A percentile compares a stretch with the other conserved stretches of the same genome.
phyloP scores from a whole-genome alignment of 1,140 invertebrate genomes.

The Eriosoma lanigerum region DNA sequence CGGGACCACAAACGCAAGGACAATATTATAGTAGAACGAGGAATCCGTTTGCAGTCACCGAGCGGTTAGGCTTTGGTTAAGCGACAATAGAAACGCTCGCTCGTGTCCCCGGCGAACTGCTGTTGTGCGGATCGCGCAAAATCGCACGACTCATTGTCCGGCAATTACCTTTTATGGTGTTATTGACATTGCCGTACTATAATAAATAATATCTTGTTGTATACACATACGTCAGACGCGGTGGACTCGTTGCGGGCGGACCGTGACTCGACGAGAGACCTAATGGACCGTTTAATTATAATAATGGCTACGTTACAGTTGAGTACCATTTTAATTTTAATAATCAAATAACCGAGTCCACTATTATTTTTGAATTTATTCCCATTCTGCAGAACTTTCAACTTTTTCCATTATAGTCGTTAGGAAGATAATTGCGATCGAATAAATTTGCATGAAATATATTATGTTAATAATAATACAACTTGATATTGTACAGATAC shows the following conservation, averaged over 20 bases:
- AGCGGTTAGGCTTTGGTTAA: neutral
- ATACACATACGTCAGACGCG: neutral
- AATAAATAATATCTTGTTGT: neutral
- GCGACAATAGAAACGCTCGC: neutral
- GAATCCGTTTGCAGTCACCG: neutral
- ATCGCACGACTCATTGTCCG: conserved; percentile 13
- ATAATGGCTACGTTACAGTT: too few species aligned
- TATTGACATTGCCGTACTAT: conserved; percentile 2
- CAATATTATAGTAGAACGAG: neutral
- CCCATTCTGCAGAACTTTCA: too few species aligned
- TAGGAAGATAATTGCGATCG: too few species aligned
- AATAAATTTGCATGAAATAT: too few species aligned
- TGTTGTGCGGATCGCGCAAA: too few species aligned
- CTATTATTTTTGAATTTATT: too few species aligned
- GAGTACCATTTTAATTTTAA: too few species aligned
- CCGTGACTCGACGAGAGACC: conserved; percentile 9
- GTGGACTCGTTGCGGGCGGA: neutral
- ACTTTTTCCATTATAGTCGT: too few species aligned
- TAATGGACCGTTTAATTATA: conserved; percentile 34
- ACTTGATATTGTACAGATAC: too few species aligned
- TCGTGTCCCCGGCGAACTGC: neutral
- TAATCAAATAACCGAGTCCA: too few species aligned
- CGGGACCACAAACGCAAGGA: neutral
- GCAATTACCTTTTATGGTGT: conserved; percentile 35
- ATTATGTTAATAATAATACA: too few species aligned